Evolutionary conservation across 1,140 invertebrate genomes (phyloP).

Genomic region (Conus betulinus): DNA sequence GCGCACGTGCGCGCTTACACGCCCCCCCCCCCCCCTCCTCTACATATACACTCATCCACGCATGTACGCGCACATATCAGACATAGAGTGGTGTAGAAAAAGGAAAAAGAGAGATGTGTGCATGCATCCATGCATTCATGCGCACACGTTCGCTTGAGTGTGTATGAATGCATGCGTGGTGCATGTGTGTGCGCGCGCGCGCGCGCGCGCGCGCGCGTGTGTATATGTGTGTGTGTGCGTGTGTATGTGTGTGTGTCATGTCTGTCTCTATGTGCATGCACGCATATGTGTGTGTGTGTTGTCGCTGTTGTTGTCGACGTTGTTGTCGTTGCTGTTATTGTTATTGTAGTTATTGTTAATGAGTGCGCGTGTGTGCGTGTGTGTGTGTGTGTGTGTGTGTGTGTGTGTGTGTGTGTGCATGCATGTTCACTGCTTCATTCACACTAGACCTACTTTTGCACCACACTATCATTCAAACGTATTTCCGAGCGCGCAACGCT

Average conservation of each 20-base stretch:
- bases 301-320: too few species aligned
- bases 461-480: too few species aligned
- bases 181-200: background rate
- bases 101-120: too few species aligned
- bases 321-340: too few species aligned
- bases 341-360: too few species aligned
- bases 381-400: constrained; percentile 20
- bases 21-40: background rate
- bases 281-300: constrained; percentile 8
- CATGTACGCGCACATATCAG: background rate
- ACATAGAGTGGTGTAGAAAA: too few species aligned
- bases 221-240: constrained; percentile 10
- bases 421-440: too few species aligned
- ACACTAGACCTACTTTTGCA: too few species aligned
- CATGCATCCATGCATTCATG: too few species aligned
- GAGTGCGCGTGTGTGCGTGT: too few species aligned
- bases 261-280: background rate
- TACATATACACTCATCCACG: background rate
- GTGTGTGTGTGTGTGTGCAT: too few species aligned
- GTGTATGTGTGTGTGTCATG: constrained; percentile 19
- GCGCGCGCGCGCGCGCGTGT: constrained; percentile 6
- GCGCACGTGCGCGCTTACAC: background rate
- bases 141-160: background rate
- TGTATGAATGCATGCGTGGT: background rate
- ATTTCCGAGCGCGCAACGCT: too few species aligned